Percentiles rank a stretch among this genome's conserved stretches.
phyloP scores from a whole-genome alignment of 2,113 vertebrate genomes.

The Illadopsis cleaveri region DNA sequence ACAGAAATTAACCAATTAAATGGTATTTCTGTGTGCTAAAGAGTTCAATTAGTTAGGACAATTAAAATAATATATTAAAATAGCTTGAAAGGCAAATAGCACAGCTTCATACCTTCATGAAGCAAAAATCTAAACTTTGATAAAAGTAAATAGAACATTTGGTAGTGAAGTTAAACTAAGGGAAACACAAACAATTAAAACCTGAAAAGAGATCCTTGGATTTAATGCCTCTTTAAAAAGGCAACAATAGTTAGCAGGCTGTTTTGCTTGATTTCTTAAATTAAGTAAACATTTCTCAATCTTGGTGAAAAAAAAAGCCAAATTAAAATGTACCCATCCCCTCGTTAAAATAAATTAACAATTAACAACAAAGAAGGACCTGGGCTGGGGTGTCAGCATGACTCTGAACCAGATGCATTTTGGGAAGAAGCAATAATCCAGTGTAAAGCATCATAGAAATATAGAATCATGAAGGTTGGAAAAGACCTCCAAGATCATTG shows the following conservation, averaged over 20 bases:
- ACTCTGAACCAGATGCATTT: background rate
- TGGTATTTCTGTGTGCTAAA: slow-evolving; percentile 38
- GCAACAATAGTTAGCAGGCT: background rate
- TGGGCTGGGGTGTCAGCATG: background rate
- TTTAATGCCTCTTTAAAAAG: background rate
- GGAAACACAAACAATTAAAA: background rate
- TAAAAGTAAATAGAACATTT: slow-evolving; percentile 2
- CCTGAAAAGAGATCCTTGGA: background rate
- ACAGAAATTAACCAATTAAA: slow-evolving; percentile 40
- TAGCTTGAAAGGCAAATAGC: slow-evolving; percentile 25
- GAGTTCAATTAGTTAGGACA: slow-evolving; percentile 53
- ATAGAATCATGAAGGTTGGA: background rate
- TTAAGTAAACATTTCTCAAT: background rate
- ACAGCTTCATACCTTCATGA: slow-evolving; percentile 26
- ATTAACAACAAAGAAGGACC: background rate
- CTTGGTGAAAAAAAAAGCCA: background rate
- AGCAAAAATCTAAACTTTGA: background rate
- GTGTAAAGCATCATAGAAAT: background rate
- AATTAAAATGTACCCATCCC: background rate
- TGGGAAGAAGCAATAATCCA: background rate
- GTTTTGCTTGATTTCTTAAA: background rate
- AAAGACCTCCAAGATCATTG: background rate
- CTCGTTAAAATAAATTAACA: background rate
- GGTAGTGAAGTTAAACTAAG: background rate
- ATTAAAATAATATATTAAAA: slow-evolving; percentile 64